Evolutionary conservation across 2,113 vertebrate species (phyloP), one percentile per base, ranked within the genome.

Genomic region (Eonycteris spelaea): DNA sequence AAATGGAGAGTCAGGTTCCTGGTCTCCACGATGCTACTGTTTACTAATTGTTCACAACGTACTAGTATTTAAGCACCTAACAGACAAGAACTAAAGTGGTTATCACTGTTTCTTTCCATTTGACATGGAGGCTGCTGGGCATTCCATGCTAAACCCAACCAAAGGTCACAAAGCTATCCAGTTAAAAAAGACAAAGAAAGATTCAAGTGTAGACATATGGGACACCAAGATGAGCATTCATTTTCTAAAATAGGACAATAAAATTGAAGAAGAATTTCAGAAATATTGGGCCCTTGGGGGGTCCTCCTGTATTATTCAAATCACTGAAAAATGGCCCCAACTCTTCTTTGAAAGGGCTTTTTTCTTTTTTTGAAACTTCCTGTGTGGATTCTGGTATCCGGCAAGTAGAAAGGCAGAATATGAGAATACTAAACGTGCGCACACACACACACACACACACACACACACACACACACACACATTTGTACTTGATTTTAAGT

Each of bases 381-480:
- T n/a, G 15, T 55, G 61, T 90, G 61, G 26, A 12, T 79, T 68
- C 75, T 79, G 6, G 0, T 57, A 48, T 79, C 7, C 57, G 21
- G 11, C 45, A 68, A 67, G 15, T 90, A 10, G 15, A 53, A 13
- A 53, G 18, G 33, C 12, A 53, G 22, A 79, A 79, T 68, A 26
- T 79, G 48, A 51, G 48, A 51, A 51, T 51, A 13, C 14, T 13
- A 48, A 48, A n/a, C n/a, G n/a, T n/a, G n/a, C n/a, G n/a, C n/a
- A n/a, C n/a, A n/a, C n/a, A n/a, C n/a, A 6, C 6, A 40, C 3
- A 40, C 40, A 40, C 40, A 40, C 40, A 40, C 40, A 40, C 40
- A 48, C 7, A 57, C 6, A 53, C 26, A 98, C 7, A 57, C 6
- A 45, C 97, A 97, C 4, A 96, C 40, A 97, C 40, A 2, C 97